Conservation (phyloP, 2,888 invertebrate species). For the Netelia virgata region DNA sequence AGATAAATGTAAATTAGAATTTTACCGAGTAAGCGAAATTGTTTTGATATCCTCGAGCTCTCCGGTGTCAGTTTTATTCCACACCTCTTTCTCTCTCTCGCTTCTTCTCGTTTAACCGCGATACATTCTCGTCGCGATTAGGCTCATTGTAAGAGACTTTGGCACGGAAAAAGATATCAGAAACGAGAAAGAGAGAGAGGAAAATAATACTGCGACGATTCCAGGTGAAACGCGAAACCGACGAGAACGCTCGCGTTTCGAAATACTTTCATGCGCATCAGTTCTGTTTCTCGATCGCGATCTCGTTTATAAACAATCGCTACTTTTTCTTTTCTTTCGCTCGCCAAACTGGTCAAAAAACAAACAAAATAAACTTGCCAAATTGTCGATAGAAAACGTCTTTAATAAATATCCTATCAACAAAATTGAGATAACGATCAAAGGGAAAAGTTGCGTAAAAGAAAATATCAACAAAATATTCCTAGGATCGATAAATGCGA, state of each 20-base stretch:
- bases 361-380: too few species aligned
- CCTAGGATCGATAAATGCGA: too few species aligned
- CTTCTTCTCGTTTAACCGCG: constrained; percentile 32
- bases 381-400: too few species aligned
- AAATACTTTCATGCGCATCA: constrained; percentile 22
- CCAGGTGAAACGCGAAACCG: constrained; percentile 60
- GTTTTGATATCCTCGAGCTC: not conserved
- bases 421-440: too few species aligned
- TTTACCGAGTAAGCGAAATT: not conserved
- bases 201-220: constrained; percentile 31
- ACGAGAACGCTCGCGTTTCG: constrained; percentile 48
- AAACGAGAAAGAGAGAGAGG: constrained; percentile 6
- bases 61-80: constrained; percentile 15
- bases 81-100: not conserved
- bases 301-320: constrained; percentile 15
- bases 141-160: not conserved
- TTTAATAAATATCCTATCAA: too few species aligned
- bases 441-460: too few species aligned
- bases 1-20: constrained; percentile 2
- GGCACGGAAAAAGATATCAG: constrained; percentile 10
- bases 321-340: too few species aligned
- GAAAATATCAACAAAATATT: too few species aligned
- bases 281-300: constrained; percentile 14
- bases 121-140: constrained; percentile 1
- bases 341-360: too few species aligned